Percentiles rank a stretch among this genome's conserved stretches.
Conservation (phyloP, 2,888 invertebrate genomes). For the Drosophila putrida region DNA sequence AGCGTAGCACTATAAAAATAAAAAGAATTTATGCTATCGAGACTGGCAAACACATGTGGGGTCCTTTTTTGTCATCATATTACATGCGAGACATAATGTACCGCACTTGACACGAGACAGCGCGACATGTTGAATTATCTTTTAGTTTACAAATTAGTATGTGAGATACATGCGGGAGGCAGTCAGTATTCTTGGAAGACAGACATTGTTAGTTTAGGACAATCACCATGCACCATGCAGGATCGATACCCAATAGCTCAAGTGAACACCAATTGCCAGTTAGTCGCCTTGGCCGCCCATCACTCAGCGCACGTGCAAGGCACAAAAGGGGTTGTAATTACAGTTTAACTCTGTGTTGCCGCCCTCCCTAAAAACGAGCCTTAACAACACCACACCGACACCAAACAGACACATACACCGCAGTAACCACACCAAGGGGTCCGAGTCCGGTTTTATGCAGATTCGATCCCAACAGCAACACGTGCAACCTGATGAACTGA, state of each 20-base stretch:
- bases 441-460: constrained; percentile 57
- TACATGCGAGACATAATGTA: constrained; percentile 50
- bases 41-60: constrained; percentile 64
- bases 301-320: constrained; percentile 71
- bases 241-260: constrained; percentile 37
- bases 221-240: constrained; percentile 21
- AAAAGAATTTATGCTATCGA: constrained; percentile 14
- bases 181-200: constrained; percentile 54
- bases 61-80: constrained; percentile 69
- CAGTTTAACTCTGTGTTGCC: constrained; percentile 64
- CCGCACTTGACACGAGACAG: constrained; percentile 73
- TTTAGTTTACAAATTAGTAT: constrained; percentile 78
- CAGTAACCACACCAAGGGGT: constrained; percentile 40
- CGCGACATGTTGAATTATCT: constrained; percentile 58
- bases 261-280: constrained; percentile 23
- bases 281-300: constrained; percentile 47
- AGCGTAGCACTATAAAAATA: constrained; percentile 32
- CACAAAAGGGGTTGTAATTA: constrained; percentile 75
- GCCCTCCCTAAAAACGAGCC: constrained; percentile 58
- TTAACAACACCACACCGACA: constrained; percentile 29
- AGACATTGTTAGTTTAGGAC: constrained; percentile 70
- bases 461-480: constrained; percentile 62
- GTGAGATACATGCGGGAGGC: constrained; percentile 66
- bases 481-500: constrained; percentile 60
- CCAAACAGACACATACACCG: constrained; percentile 29